phyloP scores from a whole-genome alignment of 2,888 invertebrate genomes.

The Sericinus montela region DNA sequence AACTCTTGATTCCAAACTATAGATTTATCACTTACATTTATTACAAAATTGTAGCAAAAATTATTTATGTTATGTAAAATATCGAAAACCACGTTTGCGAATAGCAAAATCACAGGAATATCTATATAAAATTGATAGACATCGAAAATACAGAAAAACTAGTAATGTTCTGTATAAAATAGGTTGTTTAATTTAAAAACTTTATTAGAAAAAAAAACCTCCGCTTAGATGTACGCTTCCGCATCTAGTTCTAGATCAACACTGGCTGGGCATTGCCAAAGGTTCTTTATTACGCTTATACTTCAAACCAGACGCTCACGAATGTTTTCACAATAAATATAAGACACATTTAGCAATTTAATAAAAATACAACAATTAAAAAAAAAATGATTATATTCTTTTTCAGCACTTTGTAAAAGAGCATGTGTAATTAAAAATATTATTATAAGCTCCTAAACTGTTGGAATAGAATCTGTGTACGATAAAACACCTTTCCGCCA shows the following conservation, averaged over 20 bases:
- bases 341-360: background rate
- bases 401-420: too few relatives aligned
- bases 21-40: background rate
- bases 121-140: background rate
- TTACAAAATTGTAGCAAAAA: background rate
- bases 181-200: background rate
- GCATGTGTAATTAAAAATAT: too few relatives aligned
- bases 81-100: background rate
- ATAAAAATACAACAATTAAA: background rate
- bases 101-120: background rate
- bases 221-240: background rate
- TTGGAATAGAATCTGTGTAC: slow-evolving; percentile 15
- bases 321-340: too few relatives aligned
- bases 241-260: background rate
- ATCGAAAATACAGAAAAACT: background rate
- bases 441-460: too few relatives aligned
- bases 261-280: background rate
- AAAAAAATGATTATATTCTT: too few relatives aligned
- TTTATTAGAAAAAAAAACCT: background rate
- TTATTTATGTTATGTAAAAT: background rate
- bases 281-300: background rate
- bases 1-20: background rate
- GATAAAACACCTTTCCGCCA: slow-evolving; percentile 44
- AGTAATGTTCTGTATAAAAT: background rate
- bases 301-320: background rate